These are phyloP conservation scores for Karalla daura DNA, from an alignment of 2,797 vertebrate genomes.

Conservation along the genomic window DNA sequence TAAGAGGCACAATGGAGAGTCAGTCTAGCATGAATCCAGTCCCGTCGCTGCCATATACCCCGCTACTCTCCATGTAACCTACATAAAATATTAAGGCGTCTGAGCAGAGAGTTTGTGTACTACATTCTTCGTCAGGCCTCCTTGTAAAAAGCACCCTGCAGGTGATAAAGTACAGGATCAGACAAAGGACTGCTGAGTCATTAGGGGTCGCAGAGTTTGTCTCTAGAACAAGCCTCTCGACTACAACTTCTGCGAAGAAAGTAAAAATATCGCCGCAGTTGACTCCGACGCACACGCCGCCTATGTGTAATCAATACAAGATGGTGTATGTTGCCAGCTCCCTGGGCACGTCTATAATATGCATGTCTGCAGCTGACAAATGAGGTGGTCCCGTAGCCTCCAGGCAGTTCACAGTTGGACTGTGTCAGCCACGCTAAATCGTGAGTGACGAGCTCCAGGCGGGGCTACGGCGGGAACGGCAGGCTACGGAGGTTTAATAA, in stretches of 20 bases:
- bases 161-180: slow-evolving; percentile 55
- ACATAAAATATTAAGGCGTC: no score
- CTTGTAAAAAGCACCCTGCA: background rate
- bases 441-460: slow-evolving; percentile 23
- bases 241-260: slow-evolving; percentile 2
- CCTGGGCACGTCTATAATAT: slow-evolving; percentile 17
- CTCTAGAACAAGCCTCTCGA: slow-evolving; percentile 4
- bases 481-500: slow-evolving; percentile 1
- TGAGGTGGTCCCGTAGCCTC: slow-evolving; percentile 27
- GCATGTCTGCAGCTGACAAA: slow-evolving; percentile 28
- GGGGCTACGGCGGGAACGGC: background rate
- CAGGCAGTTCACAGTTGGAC: slow-evolving; percentile 33
- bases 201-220: slow-evolving; percentile 6
- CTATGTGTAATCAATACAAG: slow-evolving; percentile 24
- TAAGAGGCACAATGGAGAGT: background rate
- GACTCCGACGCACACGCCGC: slow-evolving; percentile 9
- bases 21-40: background rate
- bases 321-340: background rate
- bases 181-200: slow-evolving; percentile 52
- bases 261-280: background rate
- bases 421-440: slow-evolving; percentile 49
- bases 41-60: background rate
- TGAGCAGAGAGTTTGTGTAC: background rate
- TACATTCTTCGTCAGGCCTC: background rate
- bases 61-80: background rate